Evolutionary conservation across 2,888 invertebrate species (phyloP), one percentile per base, ranked within the genome.

Genomic region (Phasia obesa): DNA sequence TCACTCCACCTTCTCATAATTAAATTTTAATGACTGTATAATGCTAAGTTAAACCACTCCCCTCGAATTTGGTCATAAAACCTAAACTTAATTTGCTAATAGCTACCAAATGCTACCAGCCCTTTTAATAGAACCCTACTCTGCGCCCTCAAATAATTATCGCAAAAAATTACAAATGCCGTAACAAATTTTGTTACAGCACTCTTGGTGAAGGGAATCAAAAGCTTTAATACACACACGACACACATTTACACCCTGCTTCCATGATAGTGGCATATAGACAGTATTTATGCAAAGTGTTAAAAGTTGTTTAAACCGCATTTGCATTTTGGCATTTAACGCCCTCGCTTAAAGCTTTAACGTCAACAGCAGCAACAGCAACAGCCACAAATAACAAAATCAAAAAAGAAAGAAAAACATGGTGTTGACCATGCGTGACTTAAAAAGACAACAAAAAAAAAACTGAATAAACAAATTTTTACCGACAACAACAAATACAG

Each of bases 251-350:
- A 53, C 17, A 62, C 11, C 13, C 44, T n/a, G 42, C 27, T 4
- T 25, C 51, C 44, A 38, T 23, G 19, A 53, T 53, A 13, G 25
- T 44, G 53, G 60, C 53, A 64, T 62, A 13, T 31, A 23, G 44
- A 69, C 70, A 55, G 44, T 21, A 49, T 13, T 53, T 27, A 57
- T 51, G n/a, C 35, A 38, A 47, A 75, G 69, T 75, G 75, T 64
- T 76, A 71, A 75, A 81, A 75, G 57, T 81, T 70, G 81, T 53
- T 75, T 75, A 80, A 74, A 80, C 80, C 53, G 57, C 73, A 80
- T 69, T 69, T 53, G 47, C 74, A 80, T 82, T 79, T 78, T 78
- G 74, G 59, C 82, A 82, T 82, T 82, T 74, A 65, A 82, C 82
- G 82, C 82, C 82, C 78, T 51, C 82, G 55, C 78, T 74, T 23